phyloP scores from a whole-genome alignment of 1,140 invertebrate genomes.

The Eurosta solidaginis region DNA sequence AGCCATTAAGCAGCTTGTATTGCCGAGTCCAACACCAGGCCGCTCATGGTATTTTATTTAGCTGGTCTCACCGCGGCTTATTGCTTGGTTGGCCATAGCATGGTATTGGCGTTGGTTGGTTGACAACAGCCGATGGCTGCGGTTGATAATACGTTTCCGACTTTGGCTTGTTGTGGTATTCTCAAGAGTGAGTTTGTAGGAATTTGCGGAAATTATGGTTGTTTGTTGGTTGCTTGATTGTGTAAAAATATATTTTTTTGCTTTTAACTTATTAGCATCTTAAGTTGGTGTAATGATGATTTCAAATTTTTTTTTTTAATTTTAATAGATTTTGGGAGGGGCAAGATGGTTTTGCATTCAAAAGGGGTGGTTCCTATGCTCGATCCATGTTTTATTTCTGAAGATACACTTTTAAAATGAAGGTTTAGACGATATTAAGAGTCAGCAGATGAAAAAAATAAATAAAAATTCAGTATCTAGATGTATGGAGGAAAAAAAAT shows the following conservation, averaged over 20 bases:
- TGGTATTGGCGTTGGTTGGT: neutral
- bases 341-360: too few species aligned
- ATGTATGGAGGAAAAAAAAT: too few species aligned
- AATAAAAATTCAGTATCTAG: too few species aligned
- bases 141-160: slow-evolving; percentile 17
- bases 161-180: neutral
- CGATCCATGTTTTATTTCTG: too few species aligned
- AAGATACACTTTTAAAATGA: too few species aligned
- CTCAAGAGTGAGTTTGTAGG: neutral
- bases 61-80: neutral
- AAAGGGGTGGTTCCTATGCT: too few species aligned
- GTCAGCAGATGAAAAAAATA: too few species aligned
- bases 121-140: slow-evolving; percentile 14
- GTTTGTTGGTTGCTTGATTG: neutral
- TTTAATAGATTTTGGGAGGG: too few species aligned
- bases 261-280: too few species aligned
- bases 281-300: too few species aligned
- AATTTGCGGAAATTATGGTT: neutral
- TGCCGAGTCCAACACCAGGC: neutral
- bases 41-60: neutral
- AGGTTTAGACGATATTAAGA: too few species aligned
- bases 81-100: neutral
- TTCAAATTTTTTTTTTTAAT: too few species aligned
- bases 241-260: neutral
- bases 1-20: slow-evolving; percentile 1